Evolutionary conservation across 2,113 vertebrate genomes (phyloP), one percentile per base, ranked within the genome.

Genomic region (Psilopsiagon aurifrons): DNA sequence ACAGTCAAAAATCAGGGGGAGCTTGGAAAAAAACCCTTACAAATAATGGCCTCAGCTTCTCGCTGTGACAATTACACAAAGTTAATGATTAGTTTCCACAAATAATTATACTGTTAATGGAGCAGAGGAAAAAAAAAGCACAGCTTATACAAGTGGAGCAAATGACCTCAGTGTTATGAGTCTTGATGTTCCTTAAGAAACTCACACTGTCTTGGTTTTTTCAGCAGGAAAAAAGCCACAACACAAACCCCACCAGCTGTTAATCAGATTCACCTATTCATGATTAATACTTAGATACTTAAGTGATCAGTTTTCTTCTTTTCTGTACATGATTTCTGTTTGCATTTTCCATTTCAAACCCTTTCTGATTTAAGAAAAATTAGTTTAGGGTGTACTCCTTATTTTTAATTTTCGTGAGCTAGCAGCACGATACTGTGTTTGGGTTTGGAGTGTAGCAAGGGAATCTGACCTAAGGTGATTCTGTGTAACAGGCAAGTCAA

Each of bases 31-130:
- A 94, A 84, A 90, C 17, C 25, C 6, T 55, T n/a, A 43, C 84
- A 94, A 94, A 92, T 86, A 97, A 75, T 91, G 81, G 87, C 74
- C 46, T 95, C 7, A 0, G 66, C 51, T 73, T 84, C 94, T 91
- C 52, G 90, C 83, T 84, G 90, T 90, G 91, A 39, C 43, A 83
- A 96, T 97, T 95, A 90, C 66, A 66, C 4, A 2, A 39, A 71
- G 91, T 57, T 62, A 93, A 94, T 96, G 73, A 93, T 52, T 97
- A 83, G 86, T 96, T 97, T 95, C 83, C 87, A 78, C 57, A 81
- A 95, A 83, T 97, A 97, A 98, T 97, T 97, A 85, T 85, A 66
- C 60, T 66, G 74, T 91, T 95, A 97, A 97, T 96, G 95, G 96
- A 97, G 92, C 88, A 92, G 92, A 12, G 91, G 84, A 0, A 10